Conservation (phyloP, 2,113 vertebrate species). For the Paedocypris sp. region DNA sequence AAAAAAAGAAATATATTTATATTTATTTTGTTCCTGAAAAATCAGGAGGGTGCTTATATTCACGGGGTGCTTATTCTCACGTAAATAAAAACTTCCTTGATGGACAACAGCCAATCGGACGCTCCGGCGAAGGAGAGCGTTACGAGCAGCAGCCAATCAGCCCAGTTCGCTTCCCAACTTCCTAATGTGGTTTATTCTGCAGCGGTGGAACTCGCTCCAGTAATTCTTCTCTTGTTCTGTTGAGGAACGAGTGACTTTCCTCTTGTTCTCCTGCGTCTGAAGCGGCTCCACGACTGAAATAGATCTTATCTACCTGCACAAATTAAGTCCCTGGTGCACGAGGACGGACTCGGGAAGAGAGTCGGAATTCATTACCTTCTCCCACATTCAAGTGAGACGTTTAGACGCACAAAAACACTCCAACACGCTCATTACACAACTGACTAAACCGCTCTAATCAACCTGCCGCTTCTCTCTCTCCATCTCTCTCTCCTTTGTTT, state of each 20-base stretch:
- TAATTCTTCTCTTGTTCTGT: background rate
- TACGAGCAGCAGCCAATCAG: too few species aligned
- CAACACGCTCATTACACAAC: background rate
- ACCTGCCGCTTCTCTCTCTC: too few species aligned
- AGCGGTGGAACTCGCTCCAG: background rate
- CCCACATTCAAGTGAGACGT: background rate
- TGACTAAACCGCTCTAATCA: background rate
- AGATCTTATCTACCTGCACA: slow-evolving; percentile 17
- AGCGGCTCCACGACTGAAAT: slow-evolving; percentile 7
- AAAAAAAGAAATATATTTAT: too few species aligned
- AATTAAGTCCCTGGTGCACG: slow-evolving; percentile 17
- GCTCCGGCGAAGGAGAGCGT: too few species aligned
- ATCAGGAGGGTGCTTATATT: too few species aligned
- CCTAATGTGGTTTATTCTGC: too few species aligned
- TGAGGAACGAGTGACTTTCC: slow-evolving; percentile 4
- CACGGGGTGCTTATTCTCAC: too few species aligned
- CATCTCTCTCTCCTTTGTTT: too few species aligned
- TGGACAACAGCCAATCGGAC: too few species aligned
- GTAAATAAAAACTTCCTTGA: too few species aligned
- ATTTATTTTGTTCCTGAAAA: too few species aligned
- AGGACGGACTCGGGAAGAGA: background rate
- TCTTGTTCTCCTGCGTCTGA: background rate
- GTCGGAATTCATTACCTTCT: background rate
- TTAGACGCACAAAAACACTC: background rate
- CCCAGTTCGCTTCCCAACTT: too few species aligned